phyloP scores from a whole-genome alignment of 2,797 vertebrate genomes.

The Mormyrops boulengeri region DNA sequence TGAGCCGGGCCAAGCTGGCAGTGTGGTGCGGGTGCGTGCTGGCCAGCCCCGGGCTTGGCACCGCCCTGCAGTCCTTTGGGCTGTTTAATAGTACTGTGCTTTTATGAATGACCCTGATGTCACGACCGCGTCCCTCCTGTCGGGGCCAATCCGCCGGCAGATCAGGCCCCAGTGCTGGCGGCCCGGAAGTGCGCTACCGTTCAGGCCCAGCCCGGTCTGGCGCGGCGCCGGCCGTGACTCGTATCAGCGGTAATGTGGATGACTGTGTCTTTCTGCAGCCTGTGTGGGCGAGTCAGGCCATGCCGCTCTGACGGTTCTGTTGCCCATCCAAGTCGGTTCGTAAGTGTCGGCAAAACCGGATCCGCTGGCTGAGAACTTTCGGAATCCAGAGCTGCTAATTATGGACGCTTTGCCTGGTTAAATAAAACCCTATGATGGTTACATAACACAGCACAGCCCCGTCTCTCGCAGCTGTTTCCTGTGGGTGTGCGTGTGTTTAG shows the following conservation, averaged over 20 bases:
- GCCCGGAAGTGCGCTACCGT: neutral
- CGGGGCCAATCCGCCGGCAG: neutral
- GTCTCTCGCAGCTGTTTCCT: conserved; percentile 21
- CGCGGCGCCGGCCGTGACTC: neutral
- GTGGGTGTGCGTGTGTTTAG: neutral
- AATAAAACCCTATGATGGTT: neutral
- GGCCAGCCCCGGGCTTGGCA: neutral
- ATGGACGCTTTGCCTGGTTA: neutral
- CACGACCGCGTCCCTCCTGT: neutral
- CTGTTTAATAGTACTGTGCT: neutral
- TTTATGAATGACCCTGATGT: neutral
- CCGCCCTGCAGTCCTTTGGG: neutral
- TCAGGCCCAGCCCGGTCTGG: neutral
- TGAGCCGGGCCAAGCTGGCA: neutral
- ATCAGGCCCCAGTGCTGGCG: neutral
- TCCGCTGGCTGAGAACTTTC: neutral
- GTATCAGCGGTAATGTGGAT: neutral
- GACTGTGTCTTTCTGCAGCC: neutral
- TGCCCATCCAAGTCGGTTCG: neutral
- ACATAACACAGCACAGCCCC: conserved; percentile 28
- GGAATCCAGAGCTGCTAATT: neutral
- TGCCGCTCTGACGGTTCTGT: neutral
- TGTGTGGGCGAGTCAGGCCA: neutral
- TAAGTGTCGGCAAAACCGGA: neutral
- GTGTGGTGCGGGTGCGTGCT: neutral